phyloP scores from a whole-genome alignment of 1,140 invertebrate genomes.

The Hyles euphorbiae region DNA sequence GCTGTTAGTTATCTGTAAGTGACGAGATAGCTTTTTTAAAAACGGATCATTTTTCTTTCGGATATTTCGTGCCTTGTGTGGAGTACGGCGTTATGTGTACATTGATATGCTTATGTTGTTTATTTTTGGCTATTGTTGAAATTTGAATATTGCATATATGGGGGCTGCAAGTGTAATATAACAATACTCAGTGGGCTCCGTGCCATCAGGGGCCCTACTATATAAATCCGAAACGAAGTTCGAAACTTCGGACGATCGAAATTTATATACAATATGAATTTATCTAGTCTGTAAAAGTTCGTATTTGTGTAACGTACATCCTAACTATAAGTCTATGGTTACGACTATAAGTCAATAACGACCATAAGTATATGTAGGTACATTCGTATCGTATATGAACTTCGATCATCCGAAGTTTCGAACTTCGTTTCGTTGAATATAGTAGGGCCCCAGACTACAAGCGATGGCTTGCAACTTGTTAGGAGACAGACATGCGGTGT shows the following conservation, averaged over 20 bases:
- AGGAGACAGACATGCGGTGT: slow-evolving; percentile 31
- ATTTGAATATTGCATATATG: slow-evolving; percentile 9
- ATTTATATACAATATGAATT: too few relatives aligned
- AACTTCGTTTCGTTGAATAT: too few relatives aligned
- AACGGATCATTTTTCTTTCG: slow-evolving; percentile 18
- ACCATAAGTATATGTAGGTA: too few relatives aligned
- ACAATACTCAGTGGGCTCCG: slow-evolving; percentile 16
- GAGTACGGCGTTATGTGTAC: slow-evolving; percentile 40
- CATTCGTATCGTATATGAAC: too few relatives aligned
- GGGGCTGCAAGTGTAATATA: slow-evolving; percentile 7
- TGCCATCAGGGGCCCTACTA: not conserved
- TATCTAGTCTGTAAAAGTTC: too few relatives aligned
- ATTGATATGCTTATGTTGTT: slow-evolving; percentile 48
- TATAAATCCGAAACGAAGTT: too few relatives aligned
- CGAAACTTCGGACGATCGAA: too few relatives aligned
- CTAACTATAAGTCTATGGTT: too few relatives aligned
- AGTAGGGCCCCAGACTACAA: too few relatives aligned
- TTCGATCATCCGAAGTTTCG: too few relatives aligned
- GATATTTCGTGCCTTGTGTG: slow-evolving; percentile 56
- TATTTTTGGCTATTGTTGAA: slow-evolving; percentile 25
- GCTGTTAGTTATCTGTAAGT: slow-evolving; percentile 48
- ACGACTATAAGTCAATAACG: too few relatives aligned
- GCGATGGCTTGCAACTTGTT: not conserved
- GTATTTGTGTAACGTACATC: too few relatives aligned
- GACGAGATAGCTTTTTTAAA: slow-evolving; percentile 67